Percentiles rank a stretch among this genome's conserved stretches.
Conservation (phyloP, 1,140 invertebrate genomes). For the Eupeodes corollae region DNA sequence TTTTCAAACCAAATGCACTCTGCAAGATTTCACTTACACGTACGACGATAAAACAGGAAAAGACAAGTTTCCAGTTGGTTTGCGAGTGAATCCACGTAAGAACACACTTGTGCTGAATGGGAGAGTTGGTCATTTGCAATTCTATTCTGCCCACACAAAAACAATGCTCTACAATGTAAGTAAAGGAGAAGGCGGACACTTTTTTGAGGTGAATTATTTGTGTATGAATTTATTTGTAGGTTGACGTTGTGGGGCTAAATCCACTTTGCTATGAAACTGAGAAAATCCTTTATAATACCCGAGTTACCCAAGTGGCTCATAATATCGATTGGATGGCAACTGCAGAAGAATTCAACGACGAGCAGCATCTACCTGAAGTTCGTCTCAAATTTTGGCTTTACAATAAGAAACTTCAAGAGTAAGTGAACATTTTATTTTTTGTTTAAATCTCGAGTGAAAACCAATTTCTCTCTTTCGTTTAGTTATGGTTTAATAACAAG, state of each 20-base stretch:
- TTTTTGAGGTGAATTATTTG: no score
- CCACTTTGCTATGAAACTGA: conserved; percentile 51
- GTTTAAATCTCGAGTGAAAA: conserved; percentile 7
- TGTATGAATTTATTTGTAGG: conserved; percentile 39
- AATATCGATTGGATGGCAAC: conserved; percentile 67
- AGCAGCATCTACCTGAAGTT: conserved; percentile 49
- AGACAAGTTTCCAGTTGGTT: conserved; percentile 46
- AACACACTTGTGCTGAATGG: conserved; percentile 64
- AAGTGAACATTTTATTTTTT: conserved; percentile 16
- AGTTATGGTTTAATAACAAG: conserved; percentile 63
- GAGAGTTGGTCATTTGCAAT: conserved; percentile 66
- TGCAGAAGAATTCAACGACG: conserved; percentile 53
- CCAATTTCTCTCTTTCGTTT: no score
- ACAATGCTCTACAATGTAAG: conserved; percentile 64
- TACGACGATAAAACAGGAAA: conserved; percentile 34
- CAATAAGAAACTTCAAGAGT: conserved; percentile 50
- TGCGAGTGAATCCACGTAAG: conserved; percentile 54
- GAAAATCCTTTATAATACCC: conserved; percentile 50
- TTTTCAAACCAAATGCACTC: conserved; percentile 44
- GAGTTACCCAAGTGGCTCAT: conserved; percentile 56
- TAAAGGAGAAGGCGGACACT: conserved; percentile 5
- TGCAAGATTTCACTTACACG: conserved; percentile 58
- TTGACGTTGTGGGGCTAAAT: conserved; percentile 66
- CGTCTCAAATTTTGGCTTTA: conserved; percentile 73
- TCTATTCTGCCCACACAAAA: conserved; percentile 56